phyloP scores from a whole-genome alignment of 2,113 vertebrate genomes.

The Lophura nycthemera region DNA sequence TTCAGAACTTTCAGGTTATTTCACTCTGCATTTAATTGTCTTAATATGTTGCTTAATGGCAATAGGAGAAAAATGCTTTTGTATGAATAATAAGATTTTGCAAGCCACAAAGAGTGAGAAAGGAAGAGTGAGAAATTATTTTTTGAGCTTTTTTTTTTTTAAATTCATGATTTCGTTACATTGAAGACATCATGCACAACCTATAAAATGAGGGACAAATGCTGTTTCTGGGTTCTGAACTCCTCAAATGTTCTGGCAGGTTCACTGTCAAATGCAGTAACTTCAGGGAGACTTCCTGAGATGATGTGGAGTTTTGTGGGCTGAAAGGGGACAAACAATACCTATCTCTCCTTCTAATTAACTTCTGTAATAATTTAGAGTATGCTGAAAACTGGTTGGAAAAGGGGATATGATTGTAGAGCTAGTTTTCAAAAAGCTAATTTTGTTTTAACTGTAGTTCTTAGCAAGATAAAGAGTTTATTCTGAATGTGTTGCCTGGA shows the following conservation, averaged over 20 bases:
- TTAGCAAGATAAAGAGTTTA: not conserved
- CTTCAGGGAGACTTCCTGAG: not conserved
- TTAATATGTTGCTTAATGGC: not conserved
- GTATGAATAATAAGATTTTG: not conserved
- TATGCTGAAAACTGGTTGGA: not conserved
- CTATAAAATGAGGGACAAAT: not conserved
- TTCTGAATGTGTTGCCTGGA: not conserved
- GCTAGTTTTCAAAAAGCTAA: not conserved
- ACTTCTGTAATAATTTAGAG: not conserved
- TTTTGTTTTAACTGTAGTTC: not conserved
- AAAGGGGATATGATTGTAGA: not conserved
- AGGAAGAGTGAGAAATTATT: not conserved
- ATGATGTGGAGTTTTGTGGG: too few species aligned
- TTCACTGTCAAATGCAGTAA: not conserved
- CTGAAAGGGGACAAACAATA: not conserved
- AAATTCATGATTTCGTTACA: not conserved
- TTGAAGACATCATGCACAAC: not conserved
- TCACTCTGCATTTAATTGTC: not conserved
- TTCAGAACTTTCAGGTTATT: not conserved
- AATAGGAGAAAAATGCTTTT: not conserved
- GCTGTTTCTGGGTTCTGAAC: not conserved
- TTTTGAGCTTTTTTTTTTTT: not conserved
- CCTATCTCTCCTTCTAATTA: not conserved
- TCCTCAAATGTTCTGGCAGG: not conserved
- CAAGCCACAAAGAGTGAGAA: not conserved